Evolutionary conservation across 2,888 invertebrate genomes (phyloP), one percentile per base, ranked within the genome.

Genomic region (Drosophila rellima): DNA sequence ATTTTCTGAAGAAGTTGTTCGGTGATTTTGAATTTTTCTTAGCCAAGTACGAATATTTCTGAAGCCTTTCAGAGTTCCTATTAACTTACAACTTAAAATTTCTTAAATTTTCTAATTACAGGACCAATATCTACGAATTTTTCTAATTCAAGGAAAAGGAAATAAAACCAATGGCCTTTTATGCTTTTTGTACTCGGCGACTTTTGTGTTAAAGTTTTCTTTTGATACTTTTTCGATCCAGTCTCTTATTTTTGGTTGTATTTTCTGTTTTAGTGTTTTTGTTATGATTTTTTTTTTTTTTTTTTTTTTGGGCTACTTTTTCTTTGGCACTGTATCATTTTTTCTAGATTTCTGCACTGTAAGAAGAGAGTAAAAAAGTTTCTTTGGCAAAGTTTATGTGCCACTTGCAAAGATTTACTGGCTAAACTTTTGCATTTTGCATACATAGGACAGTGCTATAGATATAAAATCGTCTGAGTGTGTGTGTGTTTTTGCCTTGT

Each of bases 331-430:
- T 82, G 88, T 84, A 81, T 84, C 76, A 87, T 87, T 82, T 82
- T 84, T 81, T 79, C 62, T 74, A 77, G 86, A 85, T 82, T 76
- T 72, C 59, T 70, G 66, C 70, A 57, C 44, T 62, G 59, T 6
- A 45, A 56, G 48, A 54, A 69, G 64, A 63, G 67, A 59, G 77
- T 51, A 74, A 70, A 70, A 82, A 87, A 87, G 82, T 83, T 83
- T 85, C 77, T 74, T 85, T 77, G 82, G 69, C 75, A 88, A 88
- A 85, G 81, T 85, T 85, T 85, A 86, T 83, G 88, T 88, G 87
- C 84, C 85, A 85, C 85, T 86, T 85, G 87, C 87, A 80, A 85
- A 88, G 88, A 85, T 85, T 88, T 88, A 85, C 84, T 88, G 76
- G 87, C 81, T 68, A 86, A 85, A 85, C 84, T 85, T 85, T 88